Base-by-base conservation (phyloP, 2,888 invertebrate genomes). In the Zhuqinia jingwanae region DNA sequence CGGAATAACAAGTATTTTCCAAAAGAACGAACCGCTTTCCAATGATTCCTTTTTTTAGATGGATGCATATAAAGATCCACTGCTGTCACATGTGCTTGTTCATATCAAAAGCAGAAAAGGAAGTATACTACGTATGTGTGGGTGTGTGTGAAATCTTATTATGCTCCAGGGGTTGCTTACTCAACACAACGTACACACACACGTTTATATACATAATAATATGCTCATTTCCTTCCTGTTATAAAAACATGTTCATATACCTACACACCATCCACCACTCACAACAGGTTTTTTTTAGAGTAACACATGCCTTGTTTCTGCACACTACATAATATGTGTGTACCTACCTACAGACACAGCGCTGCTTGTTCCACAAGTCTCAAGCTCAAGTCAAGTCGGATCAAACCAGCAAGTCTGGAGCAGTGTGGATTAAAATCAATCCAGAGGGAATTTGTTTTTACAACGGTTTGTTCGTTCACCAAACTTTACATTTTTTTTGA, bases 401-500 rank as follows among this genome's bases (percentile, higher is more conserved):
- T 75, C 60, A 79, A 13, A 15, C 45, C 22, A 68, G 53, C 13
- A 22, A 1, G n/a, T n/a, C n/a, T n/a, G n/a, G n/a, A n/a, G n/a
- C n/a, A n/a, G 60, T 76, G 47, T 82, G 82, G 82, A 83, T 83
- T 83, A 83, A 83, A 83, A 83, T 83, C 82, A 83, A 76, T 80
- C 68, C 80, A 79, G 65, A 17, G 58, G 60, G 58, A 77, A 77
- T 25, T 56, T 27, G 27, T 20, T 27, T 42, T 30, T 22, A 27
- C 36, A 17, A 10, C 56, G n/a, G 56, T 10, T n/a, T n/a, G n/a
- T n/a, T n/a, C n/a, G n/a, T n/a, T n/a, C n/a, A n/a, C n/a, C n/a
- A 56, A 42, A 65, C 30, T n/a, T n/a, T 30, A 63, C 36, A 17
- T 56, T 15, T 11, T n/a, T 60, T 77, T 60, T 75, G 56, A 53